Conservation (phyloP, 2,888 invertebrate species). For the Andricus quercusramuli region DNA sequence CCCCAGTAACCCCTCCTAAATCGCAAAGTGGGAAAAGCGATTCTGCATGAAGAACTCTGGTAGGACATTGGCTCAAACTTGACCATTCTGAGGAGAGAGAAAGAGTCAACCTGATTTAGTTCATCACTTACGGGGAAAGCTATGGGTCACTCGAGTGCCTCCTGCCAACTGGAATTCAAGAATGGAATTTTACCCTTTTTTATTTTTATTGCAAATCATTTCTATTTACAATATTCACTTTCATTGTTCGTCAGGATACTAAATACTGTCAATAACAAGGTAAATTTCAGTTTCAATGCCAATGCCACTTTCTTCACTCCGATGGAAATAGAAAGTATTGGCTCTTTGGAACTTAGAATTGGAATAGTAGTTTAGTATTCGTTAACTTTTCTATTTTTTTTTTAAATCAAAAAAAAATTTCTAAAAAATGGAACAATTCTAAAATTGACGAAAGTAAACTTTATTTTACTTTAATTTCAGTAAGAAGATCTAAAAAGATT, state of each 20-base stretch:
- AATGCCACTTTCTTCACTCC: constrained; percentile 22
- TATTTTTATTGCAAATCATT: constrained; percentile 17
- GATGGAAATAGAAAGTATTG: background rate
- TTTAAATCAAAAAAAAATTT: too few species aligned
- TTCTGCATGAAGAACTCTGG: constrained; percentile 61
- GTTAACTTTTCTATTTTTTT: background rate
- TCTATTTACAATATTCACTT: constrained; percentile 16
- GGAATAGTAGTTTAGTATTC: background rate
- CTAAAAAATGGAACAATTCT: too few species aligned
- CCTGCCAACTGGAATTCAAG: constrained; percentile 9
- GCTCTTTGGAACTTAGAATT: background rate
- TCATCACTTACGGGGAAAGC: constrained; percentile 70
- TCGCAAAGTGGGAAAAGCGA: constrained; percentile 71
- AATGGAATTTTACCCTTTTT: background rate
- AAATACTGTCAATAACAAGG: constrained; percentile 18
- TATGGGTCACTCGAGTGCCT: constrained; percentile 57
- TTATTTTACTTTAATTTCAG: too few species aligned
- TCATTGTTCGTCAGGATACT: constrained; percentile 3
- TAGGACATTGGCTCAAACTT: constrained; percentile 71
- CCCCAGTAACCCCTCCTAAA: constrained; percentile 69
- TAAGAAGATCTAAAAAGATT: too few species aligned
- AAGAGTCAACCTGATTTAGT: constrained; percentile 73
- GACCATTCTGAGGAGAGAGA: constrained; percentile 71
- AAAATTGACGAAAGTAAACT: too few species aligned
- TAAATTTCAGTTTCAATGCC: constrained; percentile 25